Conservation (phyloP, 2,113 vertebrate species). For the Petrocephalus zakoni region DNA sequence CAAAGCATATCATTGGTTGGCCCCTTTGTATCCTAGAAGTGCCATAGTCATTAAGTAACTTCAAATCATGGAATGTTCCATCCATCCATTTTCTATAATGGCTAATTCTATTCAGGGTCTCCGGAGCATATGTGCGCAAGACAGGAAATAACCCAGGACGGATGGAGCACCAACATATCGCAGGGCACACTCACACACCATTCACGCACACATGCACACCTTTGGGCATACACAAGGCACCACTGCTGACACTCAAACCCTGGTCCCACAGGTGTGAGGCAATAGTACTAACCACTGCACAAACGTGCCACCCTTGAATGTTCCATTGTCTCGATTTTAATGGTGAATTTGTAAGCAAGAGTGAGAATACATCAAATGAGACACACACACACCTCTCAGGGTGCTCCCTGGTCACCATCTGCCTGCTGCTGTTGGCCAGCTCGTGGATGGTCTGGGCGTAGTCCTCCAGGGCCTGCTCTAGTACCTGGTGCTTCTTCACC, state of each 20-base stretch:
- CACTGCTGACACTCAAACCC: no score
- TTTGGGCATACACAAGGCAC: no score
- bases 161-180: background rate
- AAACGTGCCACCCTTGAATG: background rate
- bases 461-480: constrained; percentile 84
- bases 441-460: constrained; percentile 83
- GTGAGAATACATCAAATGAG: background rate
- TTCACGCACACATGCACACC: background rate
- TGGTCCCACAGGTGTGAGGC: no score
- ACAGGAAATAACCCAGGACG: no score
- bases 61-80: background rate
- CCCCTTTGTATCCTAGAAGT: background rate
- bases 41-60: background rate
- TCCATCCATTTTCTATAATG: no score
- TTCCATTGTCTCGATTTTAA: background rate
- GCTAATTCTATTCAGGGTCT: no score
- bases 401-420: constrained; percentile 77
- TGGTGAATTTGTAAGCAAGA: background rate
- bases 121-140: no score
- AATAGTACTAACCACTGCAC: no score
- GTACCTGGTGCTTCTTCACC: constrained; percentile 81
- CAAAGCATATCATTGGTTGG: background rate
- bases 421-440: constrained; percentile 77
- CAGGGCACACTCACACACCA: background rate
- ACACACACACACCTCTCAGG: constrained; percentile 77